These are phyloP conservation scores for Hyaena hyaena DNA, from an alignment of 2,113 vertebrate genomes.

Conservation along the genomic window DNA sequence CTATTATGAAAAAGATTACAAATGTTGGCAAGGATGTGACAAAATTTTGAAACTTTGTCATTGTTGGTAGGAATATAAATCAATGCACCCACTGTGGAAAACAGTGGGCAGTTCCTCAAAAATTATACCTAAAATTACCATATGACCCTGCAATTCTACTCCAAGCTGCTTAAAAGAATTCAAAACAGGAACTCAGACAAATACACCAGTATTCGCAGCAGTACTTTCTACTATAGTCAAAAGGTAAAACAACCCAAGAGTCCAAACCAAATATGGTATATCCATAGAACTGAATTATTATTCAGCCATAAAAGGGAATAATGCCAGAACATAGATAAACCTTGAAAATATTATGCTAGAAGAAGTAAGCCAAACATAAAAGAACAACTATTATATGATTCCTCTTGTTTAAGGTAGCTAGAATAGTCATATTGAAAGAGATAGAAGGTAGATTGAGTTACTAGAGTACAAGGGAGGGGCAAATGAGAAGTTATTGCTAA, in stretches of 20 bases:
- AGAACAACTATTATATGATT: neutral
- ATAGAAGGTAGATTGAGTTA: neutral
- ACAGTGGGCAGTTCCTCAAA: neutral
- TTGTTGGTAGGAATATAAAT: neutral
- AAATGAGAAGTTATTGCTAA: neutral
- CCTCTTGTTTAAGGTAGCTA: neutral
- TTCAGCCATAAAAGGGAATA: neutral
- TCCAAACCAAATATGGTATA: neutral
- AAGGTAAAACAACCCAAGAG: neutral
- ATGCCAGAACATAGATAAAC: neutral
- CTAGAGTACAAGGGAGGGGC: neutral
- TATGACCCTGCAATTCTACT: neutral
- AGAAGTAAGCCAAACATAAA: neutral
- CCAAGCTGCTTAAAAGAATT: neutral
- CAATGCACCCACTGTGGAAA: neutral
- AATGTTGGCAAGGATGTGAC: neutral
- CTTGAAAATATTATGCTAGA: neutral
- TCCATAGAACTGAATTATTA: neutral
- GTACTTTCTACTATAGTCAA: neutral
- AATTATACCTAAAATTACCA: neutral
- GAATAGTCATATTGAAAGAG: neutral
- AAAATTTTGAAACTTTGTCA: neutral
- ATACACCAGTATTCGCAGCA: neutral
- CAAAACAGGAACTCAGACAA: neutral
- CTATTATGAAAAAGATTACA: neutral